Conservation (phyloP, 1,140 invertebrate species). For the Drosophila mauritiana region DNA sequence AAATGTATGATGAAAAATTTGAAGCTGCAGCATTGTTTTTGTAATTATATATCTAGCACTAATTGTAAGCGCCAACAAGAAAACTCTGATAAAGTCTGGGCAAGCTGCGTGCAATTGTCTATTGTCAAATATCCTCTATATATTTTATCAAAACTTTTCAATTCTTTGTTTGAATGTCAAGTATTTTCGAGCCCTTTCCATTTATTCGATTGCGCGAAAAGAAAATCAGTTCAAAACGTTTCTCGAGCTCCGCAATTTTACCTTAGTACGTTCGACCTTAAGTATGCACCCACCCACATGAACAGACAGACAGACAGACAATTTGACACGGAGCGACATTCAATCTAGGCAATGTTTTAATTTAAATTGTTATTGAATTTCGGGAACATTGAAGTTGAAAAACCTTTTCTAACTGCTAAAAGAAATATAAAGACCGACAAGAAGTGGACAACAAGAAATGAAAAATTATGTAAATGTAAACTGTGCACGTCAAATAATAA, state of each 20-base stretch:
- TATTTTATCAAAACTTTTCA: conserved; percentile 31
- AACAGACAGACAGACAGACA: conserved; percentile 5
- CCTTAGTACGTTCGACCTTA: conserved; percentile 25
- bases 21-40: conserved; percentile 58
- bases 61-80: conserved; percentile 58
- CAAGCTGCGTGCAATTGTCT: conserved; percentile 27
- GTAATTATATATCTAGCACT: conserved; percentile 71
- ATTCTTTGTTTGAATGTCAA: conserved; percentile 8
- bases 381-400: conserved; percentile 72
- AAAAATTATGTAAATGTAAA: conserved; percentile 81
- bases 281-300: conserved; percentile 30
- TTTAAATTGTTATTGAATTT: conserved; percentile 76
- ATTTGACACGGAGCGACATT: conserved; percentile 44
- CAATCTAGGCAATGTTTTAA: conserved; percentile 63
- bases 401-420: conserved; percentile 65
- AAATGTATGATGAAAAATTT: conserved; percentile 15
- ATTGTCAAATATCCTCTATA: conserved; percentile 33
- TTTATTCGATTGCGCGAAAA: conserved; percentile 26
- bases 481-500: conserved; percentile 82
- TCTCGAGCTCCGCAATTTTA: conserved; percentile 9
- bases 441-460: conserved; percentile 26
- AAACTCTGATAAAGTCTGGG: conserved; percentile 35
- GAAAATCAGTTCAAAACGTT: conserved; percentile 41
- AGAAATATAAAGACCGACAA: conserved; percentile 15
- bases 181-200: conserved; percentile 5